A percentile compares a stretch with the other conserved stretches of the same genome.
phyloP scores from a whole-genome alignment of 2,113 vertebrate species.

The Sinocyclocheilus anophthalmus region DNA sequence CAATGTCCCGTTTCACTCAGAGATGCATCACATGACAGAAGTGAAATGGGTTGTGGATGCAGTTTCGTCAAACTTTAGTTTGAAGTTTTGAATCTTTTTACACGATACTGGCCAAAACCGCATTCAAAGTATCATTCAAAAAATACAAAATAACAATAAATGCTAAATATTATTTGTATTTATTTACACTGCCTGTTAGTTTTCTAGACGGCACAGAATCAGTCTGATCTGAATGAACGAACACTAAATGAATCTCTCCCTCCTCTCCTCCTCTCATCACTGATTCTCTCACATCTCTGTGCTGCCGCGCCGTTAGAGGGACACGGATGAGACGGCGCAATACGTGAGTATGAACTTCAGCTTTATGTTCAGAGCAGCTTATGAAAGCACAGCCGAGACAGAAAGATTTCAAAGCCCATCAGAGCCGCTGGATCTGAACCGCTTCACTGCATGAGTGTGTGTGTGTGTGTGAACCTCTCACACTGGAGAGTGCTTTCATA shows the following conservation, averaged over 20 bases:
- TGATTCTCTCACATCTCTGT: slow-evolving; percentile 42
- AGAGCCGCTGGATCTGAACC: background rate
- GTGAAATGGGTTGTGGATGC: background rate
- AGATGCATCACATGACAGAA: background rate
- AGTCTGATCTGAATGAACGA: background rate
- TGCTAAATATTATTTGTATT: background rate
- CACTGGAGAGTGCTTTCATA: background rate
- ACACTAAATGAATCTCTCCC: slow-evolving; percentile 33
- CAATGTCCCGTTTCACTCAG: background rate
- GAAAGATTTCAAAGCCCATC: background rate
- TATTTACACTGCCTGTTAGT: too few species aligned
- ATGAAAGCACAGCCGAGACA: background rate
- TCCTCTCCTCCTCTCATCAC: slow-evolving; percentile 34
- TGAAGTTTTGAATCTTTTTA: background rate
- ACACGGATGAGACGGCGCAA: slow-evolving; percentile 91
- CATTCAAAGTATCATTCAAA: background rate
- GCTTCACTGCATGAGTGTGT: background rate
- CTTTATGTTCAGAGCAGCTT: background rate
- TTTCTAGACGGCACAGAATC: background rate
- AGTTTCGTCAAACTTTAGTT: background rate
- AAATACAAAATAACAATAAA: background rate
- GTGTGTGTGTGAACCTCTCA: background rate
- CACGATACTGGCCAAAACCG: background rate
- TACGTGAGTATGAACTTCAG: slow-evolving; percentile 82
- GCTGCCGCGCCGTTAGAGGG: slow-evolving; percentile 80